Percentiles rank a stretch among this genome's conserved stretches.
Conservation (phyloP, 2,797 vertebrate genomes). For the Sebastes wilsoni region DNA sequence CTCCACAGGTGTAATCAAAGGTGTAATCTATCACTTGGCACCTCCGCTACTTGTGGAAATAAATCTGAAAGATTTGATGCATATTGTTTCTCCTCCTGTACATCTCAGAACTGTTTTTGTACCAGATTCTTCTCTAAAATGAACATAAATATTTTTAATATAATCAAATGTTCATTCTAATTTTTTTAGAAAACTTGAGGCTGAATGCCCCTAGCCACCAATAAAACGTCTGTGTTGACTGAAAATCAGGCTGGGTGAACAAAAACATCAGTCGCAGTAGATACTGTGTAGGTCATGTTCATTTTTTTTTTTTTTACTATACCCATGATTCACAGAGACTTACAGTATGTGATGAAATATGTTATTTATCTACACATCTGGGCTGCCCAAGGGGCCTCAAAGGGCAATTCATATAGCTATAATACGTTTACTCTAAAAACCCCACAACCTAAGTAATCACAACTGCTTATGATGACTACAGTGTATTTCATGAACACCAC, state of each 20-base stretch:
- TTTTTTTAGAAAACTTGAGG: not conserved
- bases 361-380: conserved; percentile 26
- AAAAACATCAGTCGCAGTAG: not conserved
- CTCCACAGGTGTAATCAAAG: not conserved
- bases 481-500: not conserved
- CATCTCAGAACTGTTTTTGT: not conserved
- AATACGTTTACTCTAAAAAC: not conserved
- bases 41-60: not conserved
- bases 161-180: not conserved
- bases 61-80: not conserved
- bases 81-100: not conserved
- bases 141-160: too few species aligned
- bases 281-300: not conserved
- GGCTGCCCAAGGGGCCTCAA: not conserved
- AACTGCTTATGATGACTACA: not conserved
- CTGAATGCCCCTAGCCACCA: too few species aligned
- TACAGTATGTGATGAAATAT: not conserved
- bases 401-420: not conserved
- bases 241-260: not conserved
- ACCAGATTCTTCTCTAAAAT: not conserved
- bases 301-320: not conserved
- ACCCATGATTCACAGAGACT: not conserved
- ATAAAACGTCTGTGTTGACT: too few species aligned
- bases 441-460: not conserved
- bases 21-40: not conserved